Percentiles rank a stretch among this genome's conserved stretches.
These are phyloP conservation scores for Lepeophtheirus nordmannii DNA, from an alignment of 2,888 invertebrate genomes.

Conservation along the genomic window DNA sequence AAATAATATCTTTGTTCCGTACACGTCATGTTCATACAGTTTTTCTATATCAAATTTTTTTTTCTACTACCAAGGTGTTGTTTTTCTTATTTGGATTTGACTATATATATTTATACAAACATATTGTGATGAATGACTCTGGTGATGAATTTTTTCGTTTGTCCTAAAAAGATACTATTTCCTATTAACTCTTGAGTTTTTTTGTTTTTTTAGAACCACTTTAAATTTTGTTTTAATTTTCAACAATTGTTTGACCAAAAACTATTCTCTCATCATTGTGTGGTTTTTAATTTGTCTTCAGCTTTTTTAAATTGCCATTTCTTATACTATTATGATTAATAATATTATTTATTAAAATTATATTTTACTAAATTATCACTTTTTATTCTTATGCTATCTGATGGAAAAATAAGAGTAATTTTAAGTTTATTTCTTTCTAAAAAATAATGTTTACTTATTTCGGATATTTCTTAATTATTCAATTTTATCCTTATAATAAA, in stretches of 20 bases:
- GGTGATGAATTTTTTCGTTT: too few species aligned
- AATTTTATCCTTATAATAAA: background rate
- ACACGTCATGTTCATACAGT: too few species aligned
- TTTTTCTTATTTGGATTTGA: too few species aligned
- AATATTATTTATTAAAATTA: background rate
- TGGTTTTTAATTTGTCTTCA: background rate
- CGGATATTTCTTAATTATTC: background rate
- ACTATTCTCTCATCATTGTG: background rate
- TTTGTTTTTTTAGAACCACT: slow-evolving; percentile 16
- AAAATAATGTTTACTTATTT: too few species aligned
- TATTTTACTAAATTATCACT: background rate
- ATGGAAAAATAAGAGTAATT: slow-evolving; percentile 7
- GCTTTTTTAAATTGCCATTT: background rate
- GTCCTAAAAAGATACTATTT: too few species aligned
- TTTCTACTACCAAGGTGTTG: too few species aligned
- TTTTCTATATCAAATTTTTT: too few species aligned
- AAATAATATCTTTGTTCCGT: too few species aligned
- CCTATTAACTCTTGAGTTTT: background rate
- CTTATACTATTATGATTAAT: background rate
- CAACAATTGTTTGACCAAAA: slow-evolving; percentile 16
- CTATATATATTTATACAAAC: too few species aligned
- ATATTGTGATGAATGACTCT: too few species aligned
- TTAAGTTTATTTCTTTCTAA: background rate
- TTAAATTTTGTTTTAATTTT: background rate
- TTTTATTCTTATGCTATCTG: slow-evolving; percentile 7